These are phyloP conservation scores for Ochlodes sylvanus DNA, from an alignment of 2,888 invertebrate species.

Conservation along the genomic window DNA sequence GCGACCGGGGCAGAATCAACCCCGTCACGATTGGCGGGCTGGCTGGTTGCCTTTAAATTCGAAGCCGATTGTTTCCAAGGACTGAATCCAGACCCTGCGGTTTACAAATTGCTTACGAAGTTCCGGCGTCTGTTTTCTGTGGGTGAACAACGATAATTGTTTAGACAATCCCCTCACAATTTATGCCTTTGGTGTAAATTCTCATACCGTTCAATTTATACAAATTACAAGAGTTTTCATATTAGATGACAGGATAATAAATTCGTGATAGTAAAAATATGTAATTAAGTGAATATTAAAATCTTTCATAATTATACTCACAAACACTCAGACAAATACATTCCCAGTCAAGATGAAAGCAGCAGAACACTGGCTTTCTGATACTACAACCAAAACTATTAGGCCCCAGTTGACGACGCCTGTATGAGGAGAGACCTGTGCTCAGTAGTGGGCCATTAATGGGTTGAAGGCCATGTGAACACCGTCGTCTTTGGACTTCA, in stretches of 20 bases:
- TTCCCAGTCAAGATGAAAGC: no score
- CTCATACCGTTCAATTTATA: not conserved
- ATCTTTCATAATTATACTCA: no score
- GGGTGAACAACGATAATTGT: slow-evolving; percentile 20
- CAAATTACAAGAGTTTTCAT: not conserved
- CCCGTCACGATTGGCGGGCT: not conserved
- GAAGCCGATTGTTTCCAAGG: slow-evolving; percentile 16
- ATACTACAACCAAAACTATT: no score
- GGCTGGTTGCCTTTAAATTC: slow-evolving; percentile 8
- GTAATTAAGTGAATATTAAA: no score
- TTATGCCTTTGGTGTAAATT: slow-evolving; percentile 25
- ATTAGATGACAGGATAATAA: not conserved
- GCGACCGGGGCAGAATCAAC: not conserved
- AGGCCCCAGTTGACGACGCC: no score
- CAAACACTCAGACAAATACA: no score
- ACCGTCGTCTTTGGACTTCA: no score
- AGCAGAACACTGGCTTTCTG: no score
- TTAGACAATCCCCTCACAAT: slow-evolving; percentile 23
- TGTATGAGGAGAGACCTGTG: no score
- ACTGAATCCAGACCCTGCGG: slow-evolving; percentile 12
- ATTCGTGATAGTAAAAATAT: not conserved
- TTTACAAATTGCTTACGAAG: slow-evolving; percentile 32
- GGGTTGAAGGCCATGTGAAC: no score
- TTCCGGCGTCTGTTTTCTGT: slow-evolving; percentile 23
- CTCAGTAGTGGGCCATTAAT: no score